These are phyloP conservation scores for Macrostomum lignano DNA, from an alignment of 1,140 invertebrate genomes.

Conservation along the genomic window DNA sequence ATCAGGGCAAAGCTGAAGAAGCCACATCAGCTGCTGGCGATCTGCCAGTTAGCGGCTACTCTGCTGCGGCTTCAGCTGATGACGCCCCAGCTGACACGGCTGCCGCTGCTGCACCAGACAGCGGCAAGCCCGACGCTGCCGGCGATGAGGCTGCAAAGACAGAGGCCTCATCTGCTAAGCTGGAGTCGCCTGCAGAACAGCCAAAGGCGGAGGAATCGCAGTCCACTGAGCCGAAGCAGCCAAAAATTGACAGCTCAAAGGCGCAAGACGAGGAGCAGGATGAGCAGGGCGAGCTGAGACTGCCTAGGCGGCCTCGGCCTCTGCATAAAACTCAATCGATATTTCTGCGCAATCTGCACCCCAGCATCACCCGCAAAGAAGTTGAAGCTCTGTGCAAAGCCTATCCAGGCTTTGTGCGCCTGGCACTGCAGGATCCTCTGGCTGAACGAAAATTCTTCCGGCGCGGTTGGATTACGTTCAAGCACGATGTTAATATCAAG, in stretches of 20 bases:
- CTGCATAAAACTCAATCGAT: constrained; percentile 44
- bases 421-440: constrained; percentile 78
- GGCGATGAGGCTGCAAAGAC: background rate
- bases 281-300: constrained; percentile 9
- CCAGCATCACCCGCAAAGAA: constrained; percentile 76
- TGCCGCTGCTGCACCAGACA: too few relatives aligned
- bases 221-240: constrained; percentile 11
- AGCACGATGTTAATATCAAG: constrained; percentile 81
- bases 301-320: background rate
- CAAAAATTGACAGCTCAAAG: constrained; percentile 2
- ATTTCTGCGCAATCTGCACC: constrained; percentile 72
- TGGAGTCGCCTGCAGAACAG: constrained; percentile 13
- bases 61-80: too few relatives aligned
- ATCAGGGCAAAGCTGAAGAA: too few relatives aligned
- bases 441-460: constrained; percentile 74
- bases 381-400: constrained; percentile 72
- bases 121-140: too few relatives aligned
- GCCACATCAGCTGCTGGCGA: too few relatives aligned
- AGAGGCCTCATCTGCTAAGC: constrained; percentile 9
- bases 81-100: too few relatives aligned
- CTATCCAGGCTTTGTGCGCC: constrained; percentile 80
- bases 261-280: constrained; percentile 9
- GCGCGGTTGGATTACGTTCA: constrained; percentile 89
- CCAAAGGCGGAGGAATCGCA: constrained; percentile 12
- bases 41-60: too few relatives aligned